Evolutionary conservation across 1,140 invertebrate genomes (phyloP).

Genomic region (Drosophila jambulina): DNA sequence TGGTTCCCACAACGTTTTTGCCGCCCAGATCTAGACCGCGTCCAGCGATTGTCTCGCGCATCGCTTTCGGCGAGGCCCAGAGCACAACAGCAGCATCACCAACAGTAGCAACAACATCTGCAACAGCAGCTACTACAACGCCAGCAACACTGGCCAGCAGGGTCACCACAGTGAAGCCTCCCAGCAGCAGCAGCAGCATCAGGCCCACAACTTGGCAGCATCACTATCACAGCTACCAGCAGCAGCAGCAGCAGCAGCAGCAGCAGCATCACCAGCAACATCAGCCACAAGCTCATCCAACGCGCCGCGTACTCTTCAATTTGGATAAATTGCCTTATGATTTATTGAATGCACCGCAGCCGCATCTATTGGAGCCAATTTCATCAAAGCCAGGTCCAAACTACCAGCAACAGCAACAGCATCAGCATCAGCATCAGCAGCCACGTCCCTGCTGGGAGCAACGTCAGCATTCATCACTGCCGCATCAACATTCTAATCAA

Average conservation of each 20-base stretch:
- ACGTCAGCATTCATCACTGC: conserved; percentile 84
- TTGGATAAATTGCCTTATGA: conserved; percentile 85
- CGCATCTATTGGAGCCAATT: conserved; percentile 73
- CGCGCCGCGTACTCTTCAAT: conserved; percentile 84
- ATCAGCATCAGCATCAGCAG: conserved; percentile 44
- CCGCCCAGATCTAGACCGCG: conserved; percentile 69
- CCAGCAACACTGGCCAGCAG: conserved; percentile 40
- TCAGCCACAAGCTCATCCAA: conserved; percentile 41
- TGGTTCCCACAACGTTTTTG: conserved; percentile 68
- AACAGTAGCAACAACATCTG: conserved; percentile 32
- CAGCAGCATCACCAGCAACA: conserved; percentile 48
- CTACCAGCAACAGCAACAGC: conserved; percentile 56
- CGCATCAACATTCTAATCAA: conserved; percentile 85
- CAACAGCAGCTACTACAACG: conserved; percentile 4
- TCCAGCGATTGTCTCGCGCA: conserved; percentile 85
- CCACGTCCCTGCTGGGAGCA: conserved; percentile 58
- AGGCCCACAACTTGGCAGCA: conserved; percentile 68
- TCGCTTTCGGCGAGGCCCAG: conserved; percentile 80
- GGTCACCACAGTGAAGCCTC: conserved; percentile 38
- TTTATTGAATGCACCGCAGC: conserved; percentile 83
- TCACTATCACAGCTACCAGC: conserved; percentile 72
- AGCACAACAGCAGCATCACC: conserved; percentile 63
- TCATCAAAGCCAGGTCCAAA: conserved; percentile 71
- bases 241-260: conserved; percentile 56
- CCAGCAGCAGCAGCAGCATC: conserved; percentile 48